These are phyloP conservation scores for Coleophora flavipennella DNA, from an alignment of 2,888 invertebrate species.

Conservation along the genomic window DNA sequence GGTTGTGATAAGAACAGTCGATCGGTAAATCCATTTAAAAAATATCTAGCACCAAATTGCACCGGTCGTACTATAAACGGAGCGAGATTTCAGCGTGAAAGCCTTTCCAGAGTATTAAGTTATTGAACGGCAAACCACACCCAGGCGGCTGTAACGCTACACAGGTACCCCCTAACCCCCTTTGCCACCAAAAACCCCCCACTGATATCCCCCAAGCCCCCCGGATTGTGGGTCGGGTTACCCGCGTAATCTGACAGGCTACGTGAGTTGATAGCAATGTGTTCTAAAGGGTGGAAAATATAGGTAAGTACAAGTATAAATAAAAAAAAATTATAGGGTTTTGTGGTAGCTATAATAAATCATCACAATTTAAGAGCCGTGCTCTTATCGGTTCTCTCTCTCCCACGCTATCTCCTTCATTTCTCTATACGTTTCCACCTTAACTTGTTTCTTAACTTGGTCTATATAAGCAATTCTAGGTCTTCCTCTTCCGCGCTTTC, in stretches of 20 bases:
- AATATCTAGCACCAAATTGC: slow-evolving; percentile 33
- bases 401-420: too few species aligned
- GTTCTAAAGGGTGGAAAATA: background rate
- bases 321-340: too few species aligned
- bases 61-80: slow-evolving; percentile 28
- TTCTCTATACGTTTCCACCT: too few species aligned
- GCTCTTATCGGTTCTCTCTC: too few species aligned
- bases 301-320: too few species aligned
- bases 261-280: slow-evolving; percentile 43
- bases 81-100: slow-evolving; percentile 71
- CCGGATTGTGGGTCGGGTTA: slow-evolving; percentile 31
- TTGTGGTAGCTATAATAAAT: too few species aligned
- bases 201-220: slow-evolving; percentile 12
- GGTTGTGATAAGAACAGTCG: too few species aligned
- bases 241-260: slow-evolving; percentile 36
- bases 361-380: too few species aligned
- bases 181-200: slow-evolving; percentile 9
- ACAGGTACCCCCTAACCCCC: slow-evolving; percentile 35
- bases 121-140: slow-evolving; percentile 74
- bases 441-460: too few species aligned
- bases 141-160: slow-evolving; percentile 63
- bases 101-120: slow-evolving; percentile 72
- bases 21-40: slow-evolving; percentile 6
- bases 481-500: too few species aligned
- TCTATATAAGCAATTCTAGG: too few species aligned